Conservation (phyloP, 1,140 invertebrate species). For the Halictus rubicundus region DNA sequence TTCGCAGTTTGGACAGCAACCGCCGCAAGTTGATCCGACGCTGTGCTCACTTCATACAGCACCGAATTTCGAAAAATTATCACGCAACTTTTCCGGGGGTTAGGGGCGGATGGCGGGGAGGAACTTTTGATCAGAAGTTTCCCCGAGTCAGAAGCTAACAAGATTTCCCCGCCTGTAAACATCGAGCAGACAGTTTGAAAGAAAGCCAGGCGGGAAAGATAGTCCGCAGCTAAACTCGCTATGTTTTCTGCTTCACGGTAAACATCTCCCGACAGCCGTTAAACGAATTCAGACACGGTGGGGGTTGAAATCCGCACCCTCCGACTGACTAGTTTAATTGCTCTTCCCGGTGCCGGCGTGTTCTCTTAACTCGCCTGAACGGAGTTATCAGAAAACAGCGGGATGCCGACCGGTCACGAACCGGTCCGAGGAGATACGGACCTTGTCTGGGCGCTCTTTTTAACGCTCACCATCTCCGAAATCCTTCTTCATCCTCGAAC, state of each 20-base stretch:
- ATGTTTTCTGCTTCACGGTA: slow-evolving; percentile 1
- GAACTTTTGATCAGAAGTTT: too few relatives aligned
- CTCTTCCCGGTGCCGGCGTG: background rate
- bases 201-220: background rate
- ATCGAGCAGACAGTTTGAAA: background rate
- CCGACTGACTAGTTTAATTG: background rate
- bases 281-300: slow-evolving; percentile 4
- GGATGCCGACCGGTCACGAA: background rate
- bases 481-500: too few relatives aligned
- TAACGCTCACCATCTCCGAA: too few relatives aligned
- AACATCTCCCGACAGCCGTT: background rate
- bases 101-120: too few relatives aligned
- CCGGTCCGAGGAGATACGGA: background rate
- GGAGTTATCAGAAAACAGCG: background rate
- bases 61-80: too few relatives aligned
- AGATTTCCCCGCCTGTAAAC: too few relatives aligned
- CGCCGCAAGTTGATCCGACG: too few relatives aligned
- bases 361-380: background rate
- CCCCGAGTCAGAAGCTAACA: too few relatives aligned
- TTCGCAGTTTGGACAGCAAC: too few relatives aligned
- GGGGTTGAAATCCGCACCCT: background rate
- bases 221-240: background rate
- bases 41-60: too few relatives aligned
- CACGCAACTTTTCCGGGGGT: too few relatives aligned
- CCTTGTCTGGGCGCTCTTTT: too few relatives aligned